Conservation (phyloP, 1,140 invertebrate species). For the Drosophila insularis region DNA sequence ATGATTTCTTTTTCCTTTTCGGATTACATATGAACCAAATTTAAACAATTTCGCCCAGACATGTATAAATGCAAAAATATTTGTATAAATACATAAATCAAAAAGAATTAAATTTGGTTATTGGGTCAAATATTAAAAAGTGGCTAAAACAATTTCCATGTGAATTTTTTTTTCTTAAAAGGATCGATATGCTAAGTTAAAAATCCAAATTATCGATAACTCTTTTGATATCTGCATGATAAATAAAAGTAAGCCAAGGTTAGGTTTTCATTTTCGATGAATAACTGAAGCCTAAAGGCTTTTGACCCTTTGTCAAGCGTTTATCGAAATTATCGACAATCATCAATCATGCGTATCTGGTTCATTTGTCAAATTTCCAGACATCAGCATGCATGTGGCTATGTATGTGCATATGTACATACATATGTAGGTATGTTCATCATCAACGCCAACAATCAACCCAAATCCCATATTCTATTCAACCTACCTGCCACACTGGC, state of each 20-base stretch:
- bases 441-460: conserved; percentile 11
- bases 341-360: conserved; percentile 2
- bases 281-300: no score
- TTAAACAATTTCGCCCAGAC: neutral
- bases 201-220: no score
- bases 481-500: conserved; percentile 5
- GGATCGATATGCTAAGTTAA: no score
- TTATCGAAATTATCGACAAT: conserved; percentile 9
- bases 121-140: no score
- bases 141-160: no score
- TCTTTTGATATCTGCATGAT: no score
- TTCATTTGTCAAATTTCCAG: conserved; percentile 19
- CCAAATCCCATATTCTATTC: conserved; percentile 9
- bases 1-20: neutral
- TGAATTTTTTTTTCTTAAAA: no score
- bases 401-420: neutral
- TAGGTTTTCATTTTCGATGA: no score
- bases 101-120: no score
- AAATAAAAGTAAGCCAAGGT: no score
- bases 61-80: no score
- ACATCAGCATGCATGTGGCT: neutral
- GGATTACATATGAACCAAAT: neutral
- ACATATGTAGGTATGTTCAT: neutral
- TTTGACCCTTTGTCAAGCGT: conserved; percentile 5
- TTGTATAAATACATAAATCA: no score